A percentile compares a stretch with the other conserved stretches of the same genome.
Evolutionary conservation across 1,140 invertebrate genomes (phyloP).

Genomic region (Drosophila malerkotliana): DNA sequence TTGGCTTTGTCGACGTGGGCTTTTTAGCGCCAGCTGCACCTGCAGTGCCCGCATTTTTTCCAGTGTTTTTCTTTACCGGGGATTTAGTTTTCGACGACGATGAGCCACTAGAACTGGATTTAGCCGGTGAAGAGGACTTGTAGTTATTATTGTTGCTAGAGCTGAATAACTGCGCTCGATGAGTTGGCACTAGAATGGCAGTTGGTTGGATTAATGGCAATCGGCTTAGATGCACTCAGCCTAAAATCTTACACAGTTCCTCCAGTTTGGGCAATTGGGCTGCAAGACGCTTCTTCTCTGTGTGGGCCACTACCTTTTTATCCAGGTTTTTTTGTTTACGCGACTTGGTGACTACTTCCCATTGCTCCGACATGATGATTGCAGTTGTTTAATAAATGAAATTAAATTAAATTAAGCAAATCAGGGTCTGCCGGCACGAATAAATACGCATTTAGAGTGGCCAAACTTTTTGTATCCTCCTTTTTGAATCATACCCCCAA

Average conservation of each 20-base stretch:
- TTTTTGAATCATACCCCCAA: too few species aligned
- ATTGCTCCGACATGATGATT: slow-evolving; percentile 84
- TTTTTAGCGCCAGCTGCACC: slow-evolving; percentile 12
- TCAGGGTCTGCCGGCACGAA: slow-evolving; percentile 23
- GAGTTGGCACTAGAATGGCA: slow-evolving; percentile 58
- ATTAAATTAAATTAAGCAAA: slow-evolving; percentile 38
- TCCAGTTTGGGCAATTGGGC: slow-evolving; percentile 87
- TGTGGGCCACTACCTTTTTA: slow-evolving; percentile 80
- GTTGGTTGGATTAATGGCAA: slow-evolving; percentile 12
- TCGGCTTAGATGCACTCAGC: slow-evolving; percentile 7
- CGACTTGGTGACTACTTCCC: slow-evolving; percentile 91
- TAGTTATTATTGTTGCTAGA: slow-evolving; percentile 65
- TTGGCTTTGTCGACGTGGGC: slow-evolving; percentile 84
- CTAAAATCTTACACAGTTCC: slow-evolving; percentile 86
- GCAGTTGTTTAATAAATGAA: slow-evolving; percentile 14
- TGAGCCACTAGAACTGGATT: slow-evolving; percentile 64
- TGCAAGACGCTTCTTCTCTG: slow-evolving; percentile 85
- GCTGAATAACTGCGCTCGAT: slow-evolving; percentile 62
- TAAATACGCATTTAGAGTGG: slow-evolving; percentile 18
- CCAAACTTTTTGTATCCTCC: too few species aligned
- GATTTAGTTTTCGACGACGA: slow-evolving; percentile 83
- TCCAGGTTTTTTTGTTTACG: slow-evolving; percentile 87
- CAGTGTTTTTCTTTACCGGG: slow-evolving; percentile 44
- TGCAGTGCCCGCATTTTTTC: slow-evolving; percentile 13
- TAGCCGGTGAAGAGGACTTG: slow-evolving; percentile 83